These are phyloP conservation scores for Lithobius niger DNA, from an alignment of 1,140 invertebrate species.

Conservation along the genomic window DNA sequence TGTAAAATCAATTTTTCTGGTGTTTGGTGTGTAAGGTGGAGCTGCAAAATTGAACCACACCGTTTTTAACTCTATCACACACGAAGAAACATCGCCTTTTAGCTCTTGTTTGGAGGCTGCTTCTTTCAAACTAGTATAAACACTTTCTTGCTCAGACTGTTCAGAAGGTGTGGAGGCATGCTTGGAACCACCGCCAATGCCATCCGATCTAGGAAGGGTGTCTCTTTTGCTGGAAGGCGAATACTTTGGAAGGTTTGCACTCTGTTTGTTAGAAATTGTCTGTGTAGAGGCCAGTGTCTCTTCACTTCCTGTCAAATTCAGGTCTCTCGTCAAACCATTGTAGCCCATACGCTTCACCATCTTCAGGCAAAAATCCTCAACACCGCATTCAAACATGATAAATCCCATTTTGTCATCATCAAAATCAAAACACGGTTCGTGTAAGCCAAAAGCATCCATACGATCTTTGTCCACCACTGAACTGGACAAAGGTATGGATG, in stretches of 20 bases:
- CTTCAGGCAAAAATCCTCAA: constrained; percentile 77
- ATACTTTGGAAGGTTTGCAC: too few species aligned
- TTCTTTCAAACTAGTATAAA: constrained; percentile 14
- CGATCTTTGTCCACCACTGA: background rate
- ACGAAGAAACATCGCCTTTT: constrained; percentile 34
- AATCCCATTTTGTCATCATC: constrained; percentile 66
- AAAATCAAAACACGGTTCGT: constrained; percentile 4
- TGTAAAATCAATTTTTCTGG: constrained; percentile 87
- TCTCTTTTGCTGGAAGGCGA: too few species aligned
- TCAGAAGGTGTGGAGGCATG: constrained; percentile 17
- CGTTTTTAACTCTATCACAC: constrained; percentile 62
- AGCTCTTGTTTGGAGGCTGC: constrained; percentile 10
- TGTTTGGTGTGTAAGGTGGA: constrained; percentile 83
- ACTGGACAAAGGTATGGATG: background rate
- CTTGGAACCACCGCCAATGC: constrained; percentile 12
- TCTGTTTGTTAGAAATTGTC: too few species aligned
- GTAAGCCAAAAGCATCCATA: constrained; percentile 2
- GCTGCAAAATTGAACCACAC: constrained; percentile 97
- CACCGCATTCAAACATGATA: constrained; percentile 93
- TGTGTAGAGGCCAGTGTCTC: constrained; percentile 14
- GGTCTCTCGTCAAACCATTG: background rate
- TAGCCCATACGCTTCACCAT: constrained; percentile 31
- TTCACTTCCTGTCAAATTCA: background rate
- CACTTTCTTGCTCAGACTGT: constrained; percentile 13
- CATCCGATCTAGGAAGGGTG: too few species aligned